phyloP scores from a whole-genome alignment of 1,140 invertebrate species.

The Pantala flavescens region DNA sequence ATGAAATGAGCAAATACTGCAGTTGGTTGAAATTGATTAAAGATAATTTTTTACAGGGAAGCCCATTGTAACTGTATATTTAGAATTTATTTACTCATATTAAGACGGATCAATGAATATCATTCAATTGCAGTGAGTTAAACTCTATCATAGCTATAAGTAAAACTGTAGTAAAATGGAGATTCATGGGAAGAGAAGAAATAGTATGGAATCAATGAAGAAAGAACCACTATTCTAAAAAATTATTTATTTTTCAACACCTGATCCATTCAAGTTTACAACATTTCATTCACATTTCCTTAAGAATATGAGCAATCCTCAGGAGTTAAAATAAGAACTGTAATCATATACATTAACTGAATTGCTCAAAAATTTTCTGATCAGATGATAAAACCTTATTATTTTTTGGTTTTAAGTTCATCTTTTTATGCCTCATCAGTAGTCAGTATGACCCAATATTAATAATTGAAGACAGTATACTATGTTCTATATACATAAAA shows the following conservation, averaged over 20 bases:
- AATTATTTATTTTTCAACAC: constrained; percentile 10
- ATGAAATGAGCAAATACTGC: no score
- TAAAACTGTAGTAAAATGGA: no score
- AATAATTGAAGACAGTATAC: background rate
- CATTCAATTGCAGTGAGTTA: no score
- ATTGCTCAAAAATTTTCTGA: background rate
- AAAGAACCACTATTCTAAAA: background rate
- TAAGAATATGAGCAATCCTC: background rate
- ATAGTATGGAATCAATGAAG: no score
- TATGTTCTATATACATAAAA: background rate
- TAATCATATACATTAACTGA: background rate
- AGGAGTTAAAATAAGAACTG: background rate
- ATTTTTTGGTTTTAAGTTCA: background rate
- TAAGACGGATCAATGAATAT: no score
- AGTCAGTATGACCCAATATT: background rate
- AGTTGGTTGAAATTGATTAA: no score
- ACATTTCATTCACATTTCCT: constrained; percentile 2
- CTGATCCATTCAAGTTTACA: constrained; percentile 6
- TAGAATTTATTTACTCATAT: no score
- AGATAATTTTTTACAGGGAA: no score
- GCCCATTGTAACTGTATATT: no score
- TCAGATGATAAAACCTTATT: background rate
- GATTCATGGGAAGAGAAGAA: no score
- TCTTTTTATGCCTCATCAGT: background rate
- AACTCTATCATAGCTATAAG: no score